Evolutionary conservation across 2,113 vertebrate species (phyloP).

Genomic region (Aegithalos caudatus): DNA sequence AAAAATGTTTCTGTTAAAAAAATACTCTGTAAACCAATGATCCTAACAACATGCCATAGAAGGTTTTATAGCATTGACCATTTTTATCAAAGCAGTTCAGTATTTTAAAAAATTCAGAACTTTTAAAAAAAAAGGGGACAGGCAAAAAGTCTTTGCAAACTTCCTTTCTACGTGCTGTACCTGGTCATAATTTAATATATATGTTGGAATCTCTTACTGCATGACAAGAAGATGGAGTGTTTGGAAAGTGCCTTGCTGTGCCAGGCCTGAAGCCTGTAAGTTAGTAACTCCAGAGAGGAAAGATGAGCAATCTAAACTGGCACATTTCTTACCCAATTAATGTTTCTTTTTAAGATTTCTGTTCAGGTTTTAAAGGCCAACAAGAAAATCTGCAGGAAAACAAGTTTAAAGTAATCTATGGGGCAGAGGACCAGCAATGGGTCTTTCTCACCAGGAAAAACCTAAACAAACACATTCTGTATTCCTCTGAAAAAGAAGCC

Average conservation of each 20-base stretch:
- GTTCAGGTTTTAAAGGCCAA: background rate
- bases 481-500: background rate
- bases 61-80: background rate
- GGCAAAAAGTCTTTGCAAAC: background rate
- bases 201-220: background rate
- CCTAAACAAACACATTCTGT: background rate
- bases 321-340: background rate
- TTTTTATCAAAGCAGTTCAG: background rate
- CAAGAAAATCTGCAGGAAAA: background rate
- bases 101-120: no score
- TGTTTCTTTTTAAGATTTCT: background rate
- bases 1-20: background rate
- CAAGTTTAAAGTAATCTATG: background rate
- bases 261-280: background rate
- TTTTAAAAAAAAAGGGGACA: background rate
- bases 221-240: background rate
- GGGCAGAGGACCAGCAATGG: background rate
- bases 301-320: background rate
- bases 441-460: background rate
- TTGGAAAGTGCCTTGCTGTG: background rate
- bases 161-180: background rate
- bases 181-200: background rate
- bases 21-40: background rate
- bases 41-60: background rate
- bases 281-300: background rate